A percentile compares a stretch with the other conserved stretches of the same genome.
These are phyloP conservation scores for Cephalopholis sonnerati DNA, from an alignment of 2,113 vertebrate genomes.

Conservation along the genomic window DNA sequence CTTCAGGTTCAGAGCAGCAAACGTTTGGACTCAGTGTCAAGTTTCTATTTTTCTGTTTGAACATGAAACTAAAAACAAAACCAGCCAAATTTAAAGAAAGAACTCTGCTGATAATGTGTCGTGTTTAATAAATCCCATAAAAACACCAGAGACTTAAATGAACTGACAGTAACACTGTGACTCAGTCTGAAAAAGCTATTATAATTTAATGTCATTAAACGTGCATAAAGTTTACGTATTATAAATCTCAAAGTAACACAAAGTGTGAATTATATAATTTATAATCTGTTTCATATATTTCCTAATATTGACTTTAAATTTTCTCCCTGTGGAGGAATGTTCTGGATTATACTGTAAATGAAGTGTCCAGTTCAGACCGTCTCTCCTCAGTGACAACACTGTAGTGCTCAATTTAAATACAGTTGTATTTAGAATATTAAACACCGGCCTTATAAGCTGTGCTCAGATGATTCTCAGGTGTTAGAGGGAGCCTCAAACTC, in stretches of 20 bases:
- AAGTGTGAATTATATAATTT: not conserved
- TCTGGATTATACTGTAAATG: no score
- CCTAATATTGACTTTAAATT: no score
- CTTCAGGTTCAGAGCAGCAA: conserved; percentile 15
- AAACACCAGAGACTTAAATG: not conserved
- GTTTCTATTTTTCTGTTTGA: not conserved
- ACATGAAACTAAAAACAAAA: conserved; percentile 1
- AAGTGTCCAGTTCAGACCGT: no score
- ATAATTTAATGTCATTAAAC: not conserved
- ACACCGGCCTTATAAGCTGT: no score
- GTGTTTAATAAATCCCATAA: not conserved
- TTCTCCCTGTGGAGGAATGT: no score
- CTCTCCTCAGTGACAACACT: no score
- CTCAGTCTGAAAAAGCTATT: not conserved
- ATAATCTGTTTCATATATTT: not conserved
- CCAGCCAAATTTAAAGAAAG: not conserved
- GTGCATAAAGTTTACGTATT: not conserved
- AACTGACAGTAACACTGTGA: no score
- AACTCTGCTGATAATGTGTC: not conserved
- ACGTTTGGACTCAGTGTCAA: not conserved
- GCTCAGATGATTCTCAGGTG: no score
- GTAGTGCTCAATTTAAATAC: no score
- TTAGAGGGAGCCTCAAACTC: no score
- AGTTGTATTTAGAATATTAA: no score
- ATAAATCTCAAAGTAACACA: not conserved